Percentiles rank a stretch among this genome's conserved stretches.
Conservation (phyloP, 2,888 invertebrate genomes). For the Polyommatus iphigenia region DNA sequence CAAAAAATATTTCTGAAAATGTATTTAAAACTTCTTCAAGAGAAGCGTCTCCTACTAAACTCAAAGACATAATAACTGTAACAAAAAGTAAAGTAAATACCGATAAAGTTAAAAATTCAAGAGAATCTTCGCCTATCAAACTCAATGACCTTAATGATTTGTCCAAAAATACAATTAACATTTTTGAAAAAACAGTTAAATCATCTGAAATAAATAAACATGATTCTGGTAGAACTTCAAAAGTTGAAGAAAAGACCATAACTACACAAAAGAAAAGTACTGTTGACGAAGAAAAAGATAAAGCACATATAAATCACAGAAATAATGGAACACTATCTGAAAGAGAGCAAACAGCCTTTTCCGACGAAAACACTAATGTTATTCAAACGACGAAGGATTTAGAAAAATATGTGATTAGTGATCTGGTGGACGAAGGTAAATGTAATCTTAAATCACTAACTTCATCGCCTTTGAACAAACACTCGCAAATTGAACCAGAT, state of each 20-base stretch:
- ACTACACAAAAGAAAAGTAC: neutral
- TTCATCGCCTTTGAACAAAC: neutral
- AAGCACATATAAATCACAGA: neutral
- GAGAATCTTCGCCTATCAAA: constrained; percentile 9
- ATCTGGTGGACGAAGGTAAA: constrained; percentile 37
- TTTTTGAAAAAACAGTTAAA: neutral
- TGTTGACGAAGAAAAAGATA: neutral
- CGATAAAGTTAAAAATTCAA: constrained; percentile 29
- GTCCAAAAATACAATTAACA: neutral
- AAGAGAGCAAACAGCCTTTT: neutral
- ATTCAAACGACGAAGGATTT: constrained; percentile 34
- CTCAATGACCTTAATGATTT: neutral
- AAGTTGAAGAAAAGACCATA: neutral
- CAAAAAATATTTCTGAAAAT: constrained; percentile 28
- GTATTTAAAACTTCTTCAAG: constrained; percentile 33
- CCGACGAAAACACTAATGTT: constrained; percentile 10
- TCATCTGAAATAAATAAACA: neutral
- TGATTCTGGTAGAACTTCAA: neutral
- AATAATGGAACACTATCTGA: neutral
- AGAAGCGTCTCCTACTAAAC: constrained; percentile 38
- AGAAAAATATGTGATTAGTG: constrained; percentile 33
- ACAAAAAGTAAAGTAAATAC: neutral
- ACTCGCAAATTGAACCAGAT: neutral
- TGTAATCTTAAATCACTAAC: neutral
- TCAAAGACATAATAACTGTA: constrained; percentile 30